Percentiles rank a stretch among this genome's conserved stretches.
Evolutionary conservation across 2,888 invertebrate species (phyloP).

Genomic region (Ophion slaviceki): DNA sequence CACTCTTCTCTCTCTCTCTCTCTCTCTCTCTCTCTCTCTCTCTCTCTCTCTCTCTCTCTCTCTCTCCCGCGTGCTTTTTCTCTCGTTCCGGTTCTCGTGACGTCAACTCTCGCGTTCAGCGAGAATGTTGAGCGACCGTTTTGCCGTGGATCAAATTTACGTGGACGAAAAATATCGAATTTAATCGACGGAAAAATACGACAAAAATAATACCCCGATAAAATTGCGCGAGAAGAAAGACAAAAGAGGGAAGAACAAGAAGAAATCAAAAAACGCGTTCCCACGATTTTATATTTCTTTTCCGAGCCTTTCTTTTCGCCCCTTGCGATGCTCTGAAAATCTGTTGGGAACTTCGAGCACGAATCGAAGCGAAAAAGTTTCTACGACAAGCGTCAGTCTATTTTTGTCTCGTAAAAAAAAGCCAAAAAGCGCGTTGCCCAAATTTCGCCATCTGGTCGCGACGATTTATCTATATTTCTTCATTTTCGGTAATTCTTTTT

Average conservation of each 20-base stretch:
- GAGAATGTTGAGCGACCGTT: slow-evolving; percentile 32
- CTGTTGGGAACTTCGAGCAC: background rate
- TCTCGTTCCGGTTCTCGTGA: background rate
- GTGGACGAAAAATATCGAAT: slow-evolving; percentile 33
- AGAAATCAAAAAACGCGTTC: slow-evolving; percentile 33
- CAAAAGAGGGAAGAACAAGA: slow-evolving; percentile 35
- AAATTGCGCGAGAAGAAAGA: slow-evolving; percentile 20
- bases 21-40: slow-evolving; percentile 4
- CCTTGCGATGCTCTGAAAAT: background rate
- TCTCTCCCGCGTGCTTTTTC: background rate
- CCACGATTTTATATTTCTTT: slow-evolving; percentile 1
- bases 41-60: slow-evolving; percentile 20
- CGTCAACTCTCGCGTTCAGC: background rate
- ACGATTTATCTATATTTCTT: background rate
- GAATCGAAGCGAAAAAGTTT: background rate
- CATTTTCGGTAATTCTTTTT: slow-evolving; percentile 15
- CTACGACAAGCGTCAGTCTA: background rate
- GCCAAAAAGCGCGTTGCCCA: background rate
- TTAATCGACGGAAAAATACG: slow-evolving; percentile 18
- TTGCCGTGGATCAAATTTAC: slow-evolving; percentile 37
- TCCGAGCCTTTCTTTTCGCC: slow-evolving; percentile 6
- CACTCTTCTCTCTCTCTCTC: slow-evolving; percentile 11
- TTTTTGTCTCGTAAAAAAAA: background rate
- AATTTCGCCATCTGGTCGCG: background rate
- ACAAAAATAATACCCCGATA: background rate